These are phyloP conservation scores for Turdus rufiventris DNA, from an alignment of 2,113 vertebrate species.

Conservation along the genomic window DNA sequence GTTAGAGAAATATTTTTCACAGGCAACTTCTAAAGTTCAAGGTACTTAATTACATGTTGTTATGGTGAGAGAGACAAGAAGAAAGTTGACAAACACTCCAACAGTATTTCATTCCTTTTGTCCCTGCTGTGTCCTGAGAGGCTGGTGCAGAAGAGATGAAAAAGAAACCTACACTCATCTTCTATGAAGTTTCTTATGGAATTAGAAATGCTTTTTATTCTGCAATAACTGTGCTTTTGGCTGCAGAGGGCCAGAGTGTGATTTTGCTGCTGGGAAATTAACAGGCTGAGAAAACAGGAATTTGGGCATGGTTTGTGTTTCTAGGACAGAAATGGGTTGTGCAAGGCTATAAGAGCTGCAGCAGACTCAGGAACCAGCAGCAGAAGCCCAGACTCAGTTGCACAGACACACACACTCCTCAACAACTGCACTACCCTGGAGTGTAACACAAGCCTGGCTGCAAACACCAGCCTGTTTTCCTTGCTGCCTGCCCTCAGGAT, in stretches of 20 bases:
- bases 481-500: neutral
- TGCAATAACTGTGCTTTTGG: neutral
- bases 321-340: neutral
- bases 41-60: constrained; percentile 16
- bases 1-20: constrained; percentile 30
- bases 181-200: neutral
- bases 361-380: neutral
- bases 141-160: neutral
- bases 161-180: neutral
- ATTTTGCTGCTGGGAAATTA: neutral
- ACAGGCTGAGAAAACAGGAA: neutral
- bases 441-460: neutral
- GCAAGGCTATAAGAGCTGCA: neutral
- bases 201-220: neutral
- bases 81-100: constrained; percentile 43
- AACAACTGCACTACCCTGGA: neutral
- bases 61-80: constrained; percentile 8
- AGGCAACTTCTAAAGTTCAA: constrained; percentile 43
- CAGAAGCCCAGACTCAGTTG: neutral
- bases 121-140: constrained; percentile 10
- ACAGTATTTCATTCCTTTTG: constrained; percentile 6
- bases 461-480: neutral
- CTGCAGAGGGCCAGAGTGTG: neutral
- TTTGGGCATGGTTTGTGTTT: neutral
- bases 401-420: neutral